These are phyloP conservation scores for Battus philenor DNA, from an alignment of 1,140 invertebrate species.

Conservation along the genomic window DNA sequence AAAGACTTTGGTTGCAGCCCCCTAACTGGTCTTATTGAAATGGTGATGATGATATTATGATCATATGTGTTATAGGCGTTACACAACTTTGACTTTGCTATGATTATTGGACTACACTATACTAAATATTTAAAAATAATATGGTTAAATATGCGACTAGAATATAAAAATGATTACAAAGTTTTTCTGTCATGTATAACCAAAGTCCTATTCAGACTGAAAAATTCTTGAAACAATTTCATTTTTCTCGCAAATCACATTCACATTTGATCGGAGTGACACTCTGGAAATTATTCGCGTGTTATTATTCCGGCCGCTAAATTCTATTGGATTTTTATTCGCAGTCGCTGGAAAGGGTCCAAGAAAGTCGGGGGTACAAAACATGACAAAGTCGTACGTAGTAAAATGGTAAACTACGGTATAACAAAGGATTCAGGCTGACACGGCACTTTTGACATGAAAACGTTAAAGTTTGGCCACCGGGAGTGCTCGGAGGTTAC, in stretches of 20 bases:
- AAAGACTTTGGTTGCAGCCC: too few species aligned
- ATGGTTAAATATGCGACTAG: too few species aligned
- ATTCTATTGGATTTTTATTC: slow-evolving; percentile 39
- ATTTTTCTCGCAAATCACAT: slow-evolving; percentile 18
- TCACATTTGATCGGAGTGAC: slow-evolving; percentile 17
- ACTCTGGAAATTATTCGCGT: slow-evolving; percentile 25
- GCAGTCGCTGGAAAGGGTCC: slow-evolving; percentile 32
- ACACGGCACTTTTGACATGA: slow-evolving; percentile 33
- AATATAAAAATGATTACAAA: too few species aligned
- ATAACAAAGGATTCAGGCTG: slow-evolving; percentile 37
- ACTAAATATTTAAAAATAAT: too few species aligned
- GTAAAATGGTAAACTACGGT: slow-evolving; percentile 36
- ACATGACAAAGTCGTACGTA: slow-evolving; percentile 37
- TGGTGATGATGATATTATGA: too few species aligned
- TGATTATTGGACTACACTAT: too few species aligned
- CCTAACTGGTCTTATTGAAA: too few species aligned
- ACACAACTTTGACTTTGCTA: too few species aligned
- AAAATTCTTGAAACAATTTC: slow-evolving; percentile 15
- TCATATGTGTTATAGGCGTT: too few species aligned
- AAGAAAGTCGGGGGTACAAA: slow-evolving; percentile 37
- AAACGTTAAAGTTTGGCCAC: slow-evolving; percentile 34
- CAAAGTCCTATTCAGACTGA: too few species aligned
- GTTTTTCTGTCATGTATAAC: too few species aligned
- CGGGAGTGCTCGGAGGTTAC: slow-evolving; percentile 25
- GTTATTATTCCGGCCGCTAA: slow-evolving; percentile 31